phyloP scores from a whole-genome alignment of 2,888 invertebrate species.

The Dolichopus griseipennis region DNA sequence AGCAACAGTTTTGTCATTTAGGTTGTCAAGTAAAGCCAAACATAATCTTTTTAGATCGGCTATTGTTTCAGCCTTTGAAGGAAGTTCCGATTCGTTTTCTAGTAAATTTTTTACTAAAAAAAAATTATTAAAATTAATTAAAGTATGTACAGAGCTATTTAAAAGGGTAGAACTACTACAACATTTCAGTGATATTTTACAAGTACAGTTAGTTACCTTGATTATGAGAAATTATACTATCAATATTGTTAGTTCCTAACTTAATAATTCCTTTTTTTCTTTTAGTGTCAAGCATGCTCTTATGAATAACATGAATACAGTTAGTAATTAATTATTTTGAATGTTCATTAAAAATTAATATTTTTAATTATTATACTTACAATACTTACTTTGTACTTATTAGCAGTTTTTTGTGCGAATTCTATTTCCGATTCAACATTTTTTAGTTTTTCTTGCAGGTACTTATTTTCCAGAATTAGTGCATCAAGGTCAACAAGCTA shows the following conservation, averaged over 20 bases:
- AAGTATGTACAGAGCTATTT: too few relatives aligned
- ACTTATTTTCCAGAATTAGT: slow-evolving; percentile 73
- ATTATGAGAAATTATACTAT: slow-evolving; percentile 68
- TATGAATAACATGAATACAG: slow-evolving; percentile 27
- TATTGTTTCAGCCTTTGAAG: slow-evolving; percentile 57
- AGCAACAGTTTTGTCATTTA: slow-evolving; percentile 78
- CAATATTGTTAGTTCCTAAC: slow-evolving; percentile 56
- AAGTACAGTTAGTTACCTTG: slow-evolving; percentile 55
- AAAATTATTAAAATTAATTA: too few relatives aligned
- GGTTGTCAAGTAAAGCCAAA: slow-evolving; percentile 67
- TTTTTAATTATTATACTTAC: neutral
- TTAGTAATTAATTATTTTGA: slow-evolving; percentile 15
- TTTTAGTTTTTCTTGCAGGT: slow-evolving; percentile 69
- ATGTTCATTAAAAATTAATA: slow-evolving; percentile 8
- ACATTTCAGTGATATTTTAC: too few relatives aligned
- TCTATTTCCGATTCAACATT: slow-evolving; percentile 73
- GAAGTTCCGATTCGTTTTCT: slow-evolving; percentile 42
- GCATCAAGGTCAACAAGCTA: slow-evolving; percentile 68
- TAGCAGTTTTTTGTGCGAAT: slow-evolving; percentile 59
- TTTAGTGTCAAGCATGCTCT: slow-evolving; percentile 64
- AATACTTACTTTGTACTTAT: slow-evolving; percentile 60
- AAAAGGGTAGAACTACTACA: too few relatives aligned
- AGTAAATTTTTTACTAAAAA: slow-evolving; percentile 64
- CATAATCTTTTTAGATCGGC: slow-evolving; percentile 70
- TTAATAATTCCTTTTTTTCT: slow-evolving; percentile 62